Percentiles rank a stretch among this genome's conserved stretches.
Conservation (phyloP, 2,888 invertebrate genomes). For the Sphaeridia pumilis region DNA sequence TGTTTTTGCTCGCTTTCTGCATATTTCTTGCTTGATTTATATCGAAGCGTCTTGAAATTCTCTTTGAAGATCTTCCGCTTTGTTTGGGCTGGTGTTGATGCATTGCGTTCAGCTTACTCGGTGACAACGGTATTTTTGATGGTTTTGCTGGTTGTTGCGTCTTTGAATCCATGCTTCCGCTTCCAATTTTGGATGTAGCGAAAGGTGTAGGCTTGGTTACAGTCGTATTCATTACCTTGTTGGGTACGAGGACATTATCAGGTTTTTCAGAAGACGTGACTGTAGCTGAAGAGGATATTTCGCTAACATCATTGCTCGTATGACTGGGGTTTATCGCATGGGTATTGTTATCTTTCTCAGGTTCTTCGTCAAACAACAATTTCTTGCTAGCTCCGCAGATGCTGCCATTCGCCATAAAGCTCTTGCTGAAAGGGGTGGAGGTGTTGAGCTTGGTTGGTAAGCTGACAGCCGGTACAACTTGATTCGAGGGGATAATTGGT, state of each 20-base stretch:
- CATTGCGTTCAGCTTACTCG: not conserved
- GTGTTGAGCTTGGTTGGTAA: slow-evolving; percentile 25
- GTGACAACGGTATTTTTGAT: slow-evolving; percentile 1
- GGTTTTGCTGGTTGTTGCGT: not conserved
- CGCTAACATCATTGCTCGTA: not conserved
- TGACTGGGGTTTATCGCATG: no score
- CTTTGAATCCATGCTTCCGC: not conserved
- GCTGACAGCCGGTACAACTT: no score
- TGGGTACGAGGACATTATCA: no score
- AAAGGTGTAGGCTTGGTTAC: not conserved
- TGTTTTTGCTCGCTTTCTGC: not conserved
- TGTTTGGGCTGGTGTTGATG: not conserved
- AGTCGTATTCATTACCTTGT: no score
- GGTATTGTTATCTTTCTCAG: not conserved
- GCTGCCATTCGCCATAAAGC: not conserved
- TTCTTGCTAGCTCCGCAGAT: not conserved
- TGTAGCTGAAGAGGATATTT: not conserved
- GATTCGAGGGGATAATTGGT: no score
- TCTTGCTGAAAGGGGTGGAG: not conserved
- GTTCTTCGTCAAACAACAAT: not conserved
- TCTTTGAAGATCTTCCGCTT: not conserved
- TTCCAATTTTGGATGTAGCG: not conserved
- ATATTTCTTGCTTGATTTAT: not conserved
- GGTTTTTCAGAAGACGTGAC: no score
- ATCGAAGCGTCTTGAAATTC: not conserved